Percentiles rank a stretch among this genome's conserved stretches.
These are phyloP conservation scores for Graphium colonna DNA, from an alignment of 2,888 invertebrate genomes.

Conservation along the genomic window DNA sequence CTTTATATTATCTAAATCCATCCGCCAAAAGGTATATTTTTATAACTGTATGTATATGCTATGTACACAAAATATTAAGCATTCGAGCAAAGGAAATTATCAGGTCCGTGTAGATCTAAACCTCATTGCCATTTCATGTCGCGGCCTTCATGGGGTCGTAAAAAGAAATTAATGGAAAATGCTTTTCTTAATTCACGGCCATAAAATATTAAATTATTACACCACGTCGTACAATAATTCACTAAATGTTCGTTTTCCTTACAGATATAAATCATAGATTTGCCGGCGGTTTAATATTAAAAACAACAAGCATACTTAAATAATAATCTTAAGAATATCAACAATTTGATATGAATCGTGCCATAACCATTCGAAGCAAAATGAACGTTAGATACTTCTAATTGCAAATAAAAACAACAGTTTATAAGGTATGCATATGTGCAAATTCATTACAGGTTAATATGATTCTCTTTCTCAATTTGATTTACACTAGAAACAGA, in stretches of 20 bases:
- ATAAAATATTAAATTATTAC: constrained; percentile 19
- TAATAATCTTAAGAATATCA: too few species aligned
- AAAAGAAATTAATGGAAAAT: constrained; percentile 22
- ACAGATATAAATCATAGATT: neutral
- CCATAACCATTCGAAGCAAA: too few species aligned
- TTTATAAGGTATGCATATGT: too few species aligned
- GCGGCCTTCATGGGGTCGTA: constrained; percentile 18
- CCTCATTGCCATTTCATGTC: constrained; percentile 8
- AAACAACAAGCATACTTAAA: neutral
- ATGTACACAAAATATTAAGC: neutral
- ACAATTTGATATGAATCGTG: too few species aligned
- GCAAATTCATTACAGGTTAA: neutral
- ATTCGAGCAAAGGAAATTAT: constrained; percentile 6
- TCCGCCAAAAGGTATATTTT: neutral
- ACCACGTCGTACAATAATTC: constrained; percentile 2
- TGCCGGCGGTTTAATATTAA: neutral
- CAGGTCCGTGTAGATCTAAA: constrained; percentile 10
- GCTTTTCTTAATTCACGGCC: constrained; percentile 22
- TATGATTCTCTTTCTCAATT: constrained; percentile 10
- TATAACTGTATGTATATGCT: neutral
- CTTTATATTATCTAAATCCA: too few species aligned
- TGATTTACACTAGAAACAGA: too few species aligned
- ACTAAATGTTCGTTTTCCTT: neutral
- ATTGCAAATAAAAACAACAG: too few species aligned
- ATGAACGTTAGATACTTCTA: too few species aligned